A percentile compares a stretch with the other conserved stretches of the same genome.
Evolutionary conservation across 2,888 invertebrate genomes (phyloP).

Genomic region (Stegana nigrithorax): DNA sequence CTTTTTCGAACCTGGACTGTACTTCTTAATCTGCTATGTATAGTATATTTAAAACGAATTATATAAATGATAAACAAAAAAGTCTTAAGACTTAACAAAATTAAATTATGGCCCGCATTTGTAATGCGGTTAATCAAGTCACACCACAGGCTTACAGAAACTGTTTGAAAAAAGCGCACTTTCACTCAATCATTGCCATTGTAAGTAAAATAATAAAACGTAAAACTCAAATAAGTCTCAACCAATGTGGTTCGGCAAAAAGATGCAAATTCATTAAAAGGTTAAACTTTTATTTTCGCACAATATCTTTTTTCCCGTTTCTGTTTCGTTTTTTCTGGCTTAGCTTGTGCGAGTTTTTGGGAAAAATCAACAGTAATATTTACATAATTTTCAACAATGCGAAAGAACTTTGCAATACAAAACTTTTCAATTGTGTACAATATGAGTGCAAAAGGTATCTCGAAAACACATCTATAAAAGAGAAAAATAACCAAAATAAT

Average conservation of each 20-base stretch:
- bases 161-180: background rate
- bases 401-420: slow-evolving; percentile 11
- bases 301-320: no score
- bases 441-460: slow-evolving; percentile 7
- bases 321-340: no score
- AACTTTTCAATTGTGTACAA: slow-evolving; percentile 1
- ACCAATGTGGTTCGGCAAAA: slow-evolving; percentile 4
- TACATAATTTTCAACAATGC: slow-evolving; percentile 10
- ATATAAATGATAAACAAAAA: no score
- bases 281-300: background rate
- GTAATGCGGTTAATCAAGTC: no score
- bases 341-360: no score
- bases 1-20: no score
- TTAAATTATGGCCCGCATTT: no score
- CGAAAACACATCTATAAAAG: background rate
- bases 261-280: slow-evolving; percentile 13
- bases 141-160: no score
- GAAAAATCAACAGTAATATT: slow-evolving; percentile 1
- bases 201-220: no score
- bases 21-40: background rate
- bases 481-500: slow-evolving; percentile 35
- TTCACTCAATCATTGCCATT: no score
- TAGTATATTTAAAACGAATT: no score
- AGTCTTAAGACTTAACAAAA: no score
- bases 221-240: background rate